These are phyloP conservation scores for Dicranocentrus wangi DNA, from an alignment of 2,888 invertebrate species.

Conservation along the genomic window DNA sequence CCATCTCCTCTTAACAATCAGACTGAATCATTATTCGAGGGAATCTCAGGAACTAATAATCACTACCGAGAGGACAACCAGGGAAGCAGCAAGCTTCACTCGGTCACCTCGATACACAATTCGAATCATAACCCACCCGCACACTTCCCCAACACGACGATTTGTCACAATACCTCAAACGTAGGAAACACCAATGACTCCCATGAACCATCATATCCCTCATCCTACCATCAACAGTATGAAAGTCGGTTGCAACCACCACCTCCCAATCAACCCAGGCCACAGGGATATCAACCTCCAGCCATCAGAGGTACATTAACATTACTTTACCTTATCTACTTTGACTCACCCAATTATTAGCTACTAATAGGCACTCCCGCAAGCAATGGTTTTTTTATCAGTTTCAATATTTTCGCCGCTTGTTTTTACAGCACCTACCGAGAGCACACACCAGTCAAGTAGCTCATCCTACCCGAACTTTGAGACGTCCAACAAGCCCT, in stretches of 20 bases:
- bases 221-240: conserved; percentile 65
- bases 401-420: no score
- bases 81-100: conserved; percentile 49
- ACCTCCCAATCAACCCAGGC: conserved; percentile 48
- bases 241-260: conserved; percentile 68
- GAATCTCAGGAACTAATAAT: conserved; percentile 61
- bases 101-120: conserved; percentile 52
- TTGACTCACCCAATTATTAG: neutral
- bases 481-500: conserved; percentile 66
- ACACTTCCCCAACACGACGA: conserved; percentile 53
- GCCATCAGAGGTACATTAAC: conserved; percentile 57
- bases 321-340: neutral
- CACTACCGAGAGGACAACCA: conserved; percentile 61
- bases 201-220: conserved; percentile 63
- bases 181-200: conserved; percentile 59
- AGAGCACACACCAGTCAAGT: conserved; percentile 43
- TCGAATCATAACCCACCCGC: conserved; percentile 60
- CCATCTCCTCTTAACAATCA: conserved; percentile 79
- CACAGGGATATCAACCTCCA: conserved; percentile 60
- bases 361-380: no score
- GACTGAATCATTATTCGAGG: conserved; percentile 68
- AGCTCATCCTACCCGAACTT: conserved; percentile 49
- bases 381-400: no score
- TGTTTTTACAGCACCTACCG: conserved; percentile 36
- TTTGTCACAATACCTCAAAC: conserved; percentile 48